phyloP scores from a whole-genome alignment of 2,113 vertebrate species.

The Romanogobio albipinnatus region DNA sequence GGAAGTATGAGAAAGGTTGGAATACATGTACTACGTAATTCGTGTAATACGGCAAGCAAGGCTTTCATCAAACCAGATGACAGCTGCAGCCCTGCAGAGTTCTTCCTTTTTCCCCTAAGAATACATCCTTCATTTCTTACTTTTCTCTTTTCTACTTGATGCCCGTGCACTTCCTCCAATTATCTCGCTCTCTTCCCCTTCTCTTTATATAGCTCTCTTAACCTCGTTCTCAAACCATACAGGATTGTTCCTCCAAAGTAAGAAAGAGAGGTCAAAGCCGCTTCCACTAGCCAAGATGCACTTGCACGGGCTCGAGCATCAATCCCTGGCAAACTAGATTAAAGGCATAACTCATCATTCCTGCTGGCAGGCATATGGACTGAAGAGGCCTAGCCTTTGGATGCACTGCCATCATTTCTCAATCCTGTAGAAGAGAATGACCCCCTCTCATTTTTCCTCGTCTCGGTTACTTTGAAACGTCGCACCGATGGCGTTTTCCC shows the following conservation, averaged over 20 bases:
- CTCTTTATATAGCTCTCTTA: slow-evolving; percentile 21
- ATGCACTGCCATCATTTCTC: slow-evolving; percentile 43
- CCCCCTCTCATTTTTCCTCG: slow-evolving; percentile 38
- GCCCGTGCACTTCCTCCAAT: slow-evolving; percentile 10
- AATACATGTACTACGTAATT: slow-evolving; percentile 36
- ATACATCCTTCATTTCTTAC: neutral
- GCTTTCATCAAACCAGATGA: slow-evolving; percentile 7
- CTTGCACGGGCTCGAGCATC: slow-evolving; percentile 25
- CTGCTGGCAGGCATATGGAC: slow-evolving; percentile 41
- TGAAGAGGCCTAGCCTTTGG: slow-evolving; percentile 27
- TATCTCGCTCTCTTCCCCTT: neutral
- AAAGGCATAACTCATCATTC: slow-evolving; percentile 54
- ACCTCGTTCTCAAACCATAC: neutral
- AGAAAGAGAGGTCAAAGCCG: slow-evolving; percentile 23
- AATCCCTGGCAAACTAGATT: slow-evolving; percentile 53
- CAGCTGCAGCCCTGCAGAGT: neutral
- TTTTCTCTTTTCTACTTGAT: neutral
- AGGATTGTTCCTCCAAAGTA: neutral
- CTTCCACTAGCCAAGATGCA: slow-evolving; percentile 4
- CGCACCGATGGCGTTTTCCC: neutral
- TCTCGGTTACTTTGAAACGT: neutral
- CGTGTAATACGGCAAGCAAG: slow-evolving; percentile 24
- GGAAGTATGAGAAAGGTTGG: slow-evolving; percentile 1
- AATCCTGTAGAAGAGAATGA: slow-evolving; percentile 32
- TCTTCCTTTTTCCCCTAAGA: neutral